Base-by-base conservation (phyloP, 92 coral and sea anemone species). In the Plumapathes pennacea region DNA sequence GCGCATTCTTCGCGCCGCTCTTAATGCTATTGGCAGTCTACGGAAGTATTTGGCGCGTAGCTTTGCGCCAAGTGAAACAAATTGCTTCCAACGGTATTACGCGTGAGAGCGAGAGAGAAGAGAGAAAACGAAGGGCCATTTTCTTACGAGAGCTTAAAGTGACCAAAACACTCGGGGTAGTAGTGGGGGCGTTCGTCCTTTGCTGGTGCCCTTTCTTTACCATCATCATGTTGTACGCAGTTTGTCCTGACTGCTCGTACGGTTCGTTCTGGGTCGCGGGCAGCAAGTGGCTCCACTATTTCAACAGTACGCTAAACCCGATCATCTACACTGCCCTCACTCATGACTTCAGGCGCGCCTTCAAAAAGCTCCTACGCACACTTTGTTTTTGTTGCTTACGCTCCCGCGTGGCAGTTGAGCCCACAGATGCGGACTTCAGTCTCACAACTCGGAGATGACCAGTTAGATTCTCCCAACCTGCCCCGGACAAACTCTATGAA, bases 171-270 rank as follows among this genome's bases (percentile, higher is more conserved):
- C 11, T 87, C 10, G 96, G 82, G 2, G 38, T 87, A 20, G 96
- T 87, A 4, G 80, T 87, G 2, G 96, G 96, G 4, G 81, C 86
- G 1, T 87, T 87, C 48, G 46, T 87, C 17, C 36, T 87, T 2
- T 87, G 96, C 49, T 87, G 96, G 96, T 64, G 80, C 11, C 96
- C 96, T 46, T 87, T 87, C 62, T 87, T 87, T 33, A 54, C 74
- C 2, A n/a, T 87, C 34, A 55, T 87, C 13, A 47, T 87, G 17
- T 17, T 57, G 5, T 77, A 44, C 21, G 90, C 96, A 1, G 64
- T 78, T 15, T 87, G 96, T 13, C 41, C 53, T 12, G 6, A 10
- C 46, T 87, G 96, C 25, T 46, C 80, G 19, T 23, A 38, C 20
- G 28, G 38, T 23, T 27, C 24, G 8, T 49, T 32, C n/a, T 65